Evolutionary conservation across 2,113 vertebrate genomes (phyloP), one percentile per base, ranked within the genome.

Genomic region (Colistium nudipinnis): DNA sequence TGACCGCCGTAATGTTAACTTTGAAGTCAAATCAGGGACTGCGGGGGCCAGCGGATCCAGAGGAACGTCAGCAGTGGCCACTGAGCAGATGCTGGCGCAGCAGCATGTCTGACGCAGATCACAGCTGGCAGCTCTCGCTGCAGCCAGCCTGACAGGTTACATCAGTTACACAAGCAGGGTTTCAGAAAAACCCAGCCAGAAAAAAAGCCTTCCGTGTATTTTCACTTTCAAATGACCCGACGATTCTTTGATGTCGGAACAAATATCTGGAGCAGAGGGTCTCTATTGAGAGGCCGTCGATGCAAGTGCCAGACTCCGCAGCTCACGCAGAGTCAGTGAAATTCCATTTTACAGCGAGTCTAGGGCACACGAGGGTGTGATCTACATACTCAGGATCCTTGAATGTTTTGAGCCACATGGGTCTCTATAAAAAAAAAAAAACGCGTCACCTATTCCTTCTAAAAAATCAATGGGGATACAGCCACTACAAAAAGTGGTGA

Each of bases 81-180:
- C 60, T 24, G 64, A 88, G 53, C 89, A 90, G 89, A 90, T 88
- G 89, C 81, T 85, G 78, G 78, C 89, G 19, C 85, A 89, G 85
- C 81, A 74, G 81, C 71, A 1, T 0, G 71, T 83, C 89, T 90
- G 90, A 90, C 81, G 81, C 87, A 86, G 60, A 80, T 78, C 86
- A 61, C 85, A 82, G 80, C 80, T 85, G 90, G 88, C 83, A 78
- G 59, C 69, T 65, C 65, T 24, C 54, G 74, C 75, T 54, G 65
- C 70, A 63, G 87, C 84, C 79, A 65, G 62, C 36, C 70, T 70
- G 88, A 81, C 79, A 86, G 70, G 67, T 77, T 78, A 78, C 74
- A 86, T 77, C 71, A 76, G 41, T 78, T 76, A 80, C n/a, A 83
- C 72, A 69, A 63, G 70, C 61, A 48, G 74, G 3, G 57, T 47